A percentile compares a stretch with the other conserved stretches of the same genome.
Evolutionary conservation across 2,797 vertebrate genomes (phyloP).

Genomic region (Petrocephalus sullivani): DNA sequence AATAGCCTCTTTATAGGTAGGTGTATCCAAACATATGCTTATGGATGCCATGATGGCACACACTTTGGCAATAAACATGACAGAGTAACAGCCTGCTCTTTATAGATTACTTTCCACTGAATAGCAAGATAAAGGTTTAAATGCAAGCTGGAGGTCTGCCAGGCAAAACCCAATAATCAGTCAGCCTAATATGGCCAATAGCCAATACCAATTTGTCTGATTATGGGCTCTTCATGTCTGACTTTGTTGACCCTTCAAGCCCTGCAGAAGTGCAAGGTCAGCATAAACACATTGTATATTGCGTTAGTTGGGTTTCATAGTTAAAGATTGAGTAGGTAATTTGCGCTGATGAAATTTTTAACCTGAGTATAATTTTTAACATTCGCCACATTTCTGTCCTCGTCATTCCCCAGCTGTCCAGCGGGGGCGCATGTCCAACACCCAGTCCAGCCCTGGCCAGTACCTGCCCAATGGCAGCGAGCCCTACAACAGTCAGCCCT

Average conservation of each 20-base stretch:
- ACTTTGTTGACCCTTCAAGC: background rate
- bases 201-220: slow-evolving; percentile 6
- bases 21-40: background rate
- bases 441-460: slow-evolving; percentile 72
- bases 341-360: background rate
- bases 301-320: background rate
- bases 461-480: slow-evolving; percentile 71
- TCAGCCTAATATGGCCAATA: background rate
- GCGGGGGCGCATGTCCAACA: slow-evolving; percentile 72
- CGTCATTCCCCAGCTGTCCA: slow-evolving; percentile 66
- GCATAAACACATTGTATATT: background rate
- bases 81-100: background rate
- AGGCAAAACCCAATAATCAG: background rate
- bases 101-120: background rate
- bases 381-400: background rate
- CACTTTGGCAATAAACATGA: background rate
- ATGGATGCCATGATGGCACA: background rate
- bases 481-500: slow-evolving; percentile 72
- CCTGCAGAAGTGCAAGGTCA: background rate
- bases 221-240: background rate
- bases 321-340: background rate
- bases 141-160: background rate
- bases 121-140: background rate
- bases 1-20: too few relatives aligned
- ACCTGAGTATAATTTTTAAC: background rate